A percentile compares a stretch with the other conserved stretches of the same genome.
phyloP scores from a whole-genome alignment of 2,797 vertebrate species.

The Melanotaenia parkinsoni region DNA sequence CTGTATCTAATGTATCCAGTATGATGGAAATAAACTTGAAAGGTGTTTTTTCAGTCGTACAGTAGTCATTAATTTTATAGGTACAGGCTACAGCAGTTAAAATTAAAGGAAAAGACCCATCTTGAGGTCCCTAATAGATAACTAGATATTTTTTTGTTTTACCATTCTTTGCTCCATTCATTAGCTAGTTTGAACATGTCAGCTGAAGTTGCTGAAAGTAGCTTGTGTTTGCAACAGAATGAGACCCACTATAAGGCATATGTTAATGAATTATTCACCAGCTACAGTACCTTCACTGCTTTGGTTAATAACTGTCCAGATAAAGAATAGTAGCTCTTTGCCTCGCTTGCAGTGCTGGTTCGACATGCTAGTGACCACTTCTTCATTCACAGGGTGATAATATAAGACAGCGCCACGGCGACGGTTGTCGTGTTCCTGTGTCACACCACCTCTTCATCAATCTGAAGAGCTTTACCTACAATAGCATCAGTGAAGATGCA shows the following conservation, averaged over 20 bases:
- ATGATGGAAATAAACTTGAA: background rate
- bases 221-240: slow-evolving; percentile 14
- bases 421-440: slow-evolving; percentile 92
- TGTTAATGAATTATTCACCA: slow-evolving; percentile 28
- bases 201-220: slow-evolving; percentile 9
- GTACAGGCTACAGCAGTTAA: background rate
- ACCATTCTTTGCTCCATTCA: background rate
- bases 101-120: background rate
- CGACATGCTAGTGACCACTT: slow-evolving; percentile 49
- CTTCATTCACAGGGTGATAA: slow-evolving; percentile 88
- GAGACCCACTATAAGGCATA: slow-evolving; percentile 16
- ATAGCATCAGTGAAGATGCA: slow-evolving; percentile 97
- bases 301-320: slow-evolving; percentile 33
- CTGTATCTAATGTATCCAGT: background rate
- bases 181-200: background rate
- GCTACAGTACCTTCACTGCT: slow-evolving; percentile 17
- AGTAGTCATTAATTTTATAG: background rate
- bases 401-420: slow-evolving; percentile 91
- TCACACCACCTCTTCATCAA: slow-evolving; percentile 98
- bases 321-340: slow-evolving; percentile 27
- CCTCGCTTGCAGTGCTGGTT: slow-evolving; percentile 12
- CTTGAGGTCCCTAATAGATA: background rate
- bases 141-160: background rate
- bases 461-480: slow-evolving; percentile 99
- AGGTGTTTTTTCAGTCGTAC: background rate